phyloP scores from a whole-genome alignment of 2,113 vertebrate genomes.

The Baryphthengus martii region DNA sequence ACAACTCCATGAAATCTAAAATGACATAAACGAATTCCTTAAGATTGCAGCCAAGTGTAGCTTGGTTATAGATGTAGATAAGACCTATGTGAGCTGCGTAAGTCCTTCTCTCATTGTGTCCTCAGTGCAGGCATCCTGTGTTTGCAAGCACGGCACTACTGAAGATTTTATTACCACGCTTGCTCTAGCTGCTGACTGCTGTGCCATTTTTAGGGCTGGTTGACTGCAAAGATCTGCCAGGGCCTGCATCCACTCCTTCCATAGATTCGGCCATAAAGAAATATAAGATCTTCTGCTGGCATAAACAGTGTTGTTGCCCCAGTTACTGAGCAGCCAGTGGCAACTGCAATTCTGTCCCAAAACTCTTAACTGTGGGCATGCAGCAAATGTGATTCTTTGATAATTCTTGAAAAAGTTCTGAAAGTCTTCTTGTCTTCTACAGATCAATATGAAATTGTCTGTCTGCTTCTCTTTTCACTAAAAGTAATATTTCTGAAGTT shows the following conservation, averaged over 20 bases:
- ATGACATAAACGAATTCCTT: not conserved
- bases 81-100: not conserved
- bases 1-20: not conserved
- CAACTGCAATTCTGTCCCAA: not conserved
- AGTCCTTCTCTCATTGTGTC: not conserved
- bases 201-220: not conserved
- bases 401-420: not conserved
- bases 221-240: not conserved
- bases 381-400: not conserved
- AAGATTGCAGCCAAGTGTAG: not conserved
- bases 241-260: not conserved
- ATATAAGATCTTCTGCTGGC: not conserved
- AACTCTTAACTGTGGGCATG: not conserved
- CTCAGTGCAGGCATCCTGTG: not conserved
- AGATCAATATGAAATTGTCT: not conserved
- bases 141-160: not conserved
- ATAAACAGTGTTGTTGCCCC: not conserved
- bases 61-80: not conserved
- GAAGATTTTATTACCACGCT: not conserved
- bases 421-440: not conserved
- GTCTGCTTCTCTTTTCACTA: not conserved
- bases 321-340: not conserved
- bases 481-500: slow-evolving; percentile 17
- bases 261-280: not conserved
- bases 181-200: not conserved